Base-by-base conservation (phyloP, 2,113 vertebrate genomes). In the Nestor notabilis region DNA sequence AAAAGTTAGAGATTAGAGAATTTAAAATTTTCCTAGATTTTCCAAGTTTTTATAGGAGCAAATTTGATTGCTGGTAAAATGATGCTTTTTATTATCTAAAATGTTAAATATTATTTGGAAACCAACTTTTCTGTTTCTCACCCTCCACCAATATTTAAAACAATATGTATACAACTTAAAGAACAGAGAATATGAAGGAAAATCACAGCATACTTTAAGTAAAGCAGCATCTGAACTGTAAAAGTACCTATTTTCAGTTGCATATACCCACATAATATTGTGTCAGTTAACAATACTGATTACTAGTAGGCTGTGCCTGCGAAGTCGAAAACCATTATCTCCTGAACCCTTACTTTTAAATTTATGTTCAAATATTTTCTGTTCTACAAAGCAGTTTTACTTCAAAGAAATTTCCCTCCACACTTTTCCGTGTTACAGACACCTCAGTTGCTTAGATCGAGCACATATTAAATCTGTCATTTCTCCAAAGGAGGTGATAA, bases 291-390 rank as follows among this genome's bases (percentile, higher is more conserved):
- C 33, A 74, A 12, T 24, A 75, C 35, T 35, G 50, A 63, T 63
- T 69, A 43, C 27, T 37, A n/a, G 47, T 46, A 58, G 41, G 6
- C 33, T 96, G 56, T 64, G 24, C 35, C 47, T 82, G 52, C 4
- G 72, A 80, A 90, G 23, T 12, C 44, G 66, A 33, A 85, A 76
- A 17, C 15, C 65, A n/a, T 95, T 93, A 79, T 85, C 75, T 74
- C 29, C 28, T 4, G 6, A 80, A 90, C 76, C 2, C 43, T 83
- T 23, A 19, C 66, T 94, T 91, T 94, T 49, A 96, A 96, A 92
- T 83, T 90, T 83, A 95, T 77, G 78, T 90, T 93, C 84, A 95
- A 80, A 80, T 88, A 86, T 93, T 96, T 95, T 93, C 81, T 63
- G 10, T 93, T 94, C 84, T 82, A 88, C 63, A 20, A 14, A 91